phyloP scores from a whole-genome alignment of 1,140 invertebrate genomes.

The Drosophila dunni region DNA sequence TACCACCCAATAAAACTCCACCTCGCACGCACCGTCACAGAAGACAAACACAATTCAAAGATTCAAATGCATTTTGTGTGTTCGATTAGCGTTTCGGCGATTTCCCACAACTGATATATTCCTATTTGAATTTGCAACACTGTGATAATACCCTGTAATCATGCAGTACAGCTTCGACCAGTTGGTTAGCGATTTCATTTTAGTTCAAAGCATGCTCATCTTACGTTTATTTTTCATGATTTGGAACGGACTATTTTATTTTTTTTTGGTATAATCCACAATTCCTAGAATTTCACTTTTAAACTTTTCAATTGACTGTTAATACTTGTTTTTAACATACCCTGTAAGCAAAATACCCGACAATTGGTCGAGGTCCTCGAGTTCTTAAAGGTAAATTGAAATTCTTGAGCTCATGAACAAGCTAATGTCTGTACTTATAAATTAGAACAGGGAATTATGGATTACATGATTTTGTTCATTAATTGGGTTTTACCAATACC shows the following conservation, averaged over 20 bases:
- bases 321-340: slow-evolving; percentile 5
- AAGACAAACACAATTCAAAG: neutral
- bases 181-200: neutral
- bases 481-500: too few relatives aligned
- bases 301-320: neutral
- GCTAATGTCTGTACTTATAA: slow-evolving; percentile 20
- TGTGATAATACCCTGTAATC: slow-evolving; percentile 1
- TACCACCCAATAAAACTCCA: slow-evolving; percentile 56
- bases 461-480: too few relatives aligned
- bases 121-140: slow-evolving; percentile 59
- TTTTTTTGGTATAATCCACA: too few relatives aligned
- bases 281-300: too few relatives aligned
- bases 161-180: neutral
- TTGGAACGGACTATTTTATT: too few relatives aligned
- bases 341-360: slow-evolving; percentile 28
- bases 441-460: slow-evolving; percentile 1
- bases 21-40: slow-evolving; percentile 28
- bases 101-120: slow-evolving; percentile 75
- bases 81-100: slow-evolving; percentile 60
- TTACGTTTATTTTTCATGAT: too few relatives aligned
- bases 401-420: neutral
- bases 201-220: too few relatives aligned
- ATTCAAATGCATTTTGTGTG: slow-evolving; percentile 73
- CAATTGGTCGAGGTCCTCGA: neutral
- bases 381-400: neutral